A percentile compares a stretch with the other conserved stretches of the same genome.
These are phyloP conservation scores for Centroberyx gerrardi DNA, from an alignment of 2,797 vertebrate species.

Conservation along the genomic window DNA sequence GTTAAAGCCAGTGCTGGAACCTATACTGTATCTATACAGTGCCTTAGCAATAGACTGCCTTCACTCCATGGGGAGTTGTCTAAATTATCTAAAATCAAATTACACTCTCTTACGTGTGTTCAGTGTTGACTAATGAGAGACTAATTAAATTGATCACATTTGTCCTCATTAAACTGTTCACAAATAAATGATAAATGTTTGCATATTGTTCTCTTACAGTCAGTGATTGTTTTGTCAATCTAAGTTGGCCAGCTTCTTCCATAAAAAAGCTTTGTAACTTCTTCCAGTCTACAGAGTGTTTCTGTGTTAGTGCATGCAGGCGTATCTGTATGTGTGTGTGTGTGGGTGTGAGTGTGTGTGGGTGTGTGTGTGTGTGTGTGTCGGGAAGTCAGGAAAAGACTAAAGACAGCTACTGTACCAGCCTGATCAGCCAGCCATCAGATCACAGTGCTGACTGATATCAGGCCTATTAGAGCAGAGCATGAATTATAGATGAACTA, in stretches of 20 bases:
- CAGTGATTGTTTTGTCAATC: slow-evolving; percentile 48
- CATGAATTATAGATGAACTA: slow-evolving; percentile 83
- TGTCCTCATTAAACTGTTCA: neutral
- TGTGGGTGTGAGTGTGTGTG: neutral
- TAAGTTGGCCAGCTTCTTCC: slow-evolving; percentile 27
- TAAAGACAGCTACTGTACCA: slow-evolving; percentile 60
- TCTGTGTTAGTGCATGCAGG: neutral
- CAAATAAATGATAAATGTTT: slow-evolving; percentile 12
- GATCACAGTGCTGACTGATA: slow-evolving; percentile 79
- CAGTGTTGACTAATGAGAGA: slow-evolving; percentile 27
- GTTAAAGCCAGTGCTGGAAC: slow-evolving; percentile 17
- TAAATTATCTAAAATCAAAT: neutral
- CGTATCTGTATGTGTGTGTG: slow-evolving; percentile 13
- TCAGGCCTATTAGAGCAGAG: slow-evolving; percentile 79
- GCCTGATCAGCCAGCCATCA: slow-evolving; percentile 75
- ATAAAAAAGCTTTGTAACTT: slow-evolving; percentile 30
- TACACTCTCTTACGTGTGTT: neutral
- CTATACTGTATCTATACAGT: neutral
- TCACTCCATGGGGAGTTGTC: neutral
- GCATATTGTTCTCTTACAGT: slow-evolving; percentile 29
- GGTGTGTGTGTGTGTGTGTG: slow-evolving; percentile 22
- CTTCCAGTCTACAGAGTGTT: slow-evolving; percentile 13
- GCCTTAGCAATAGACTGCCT: neutral
- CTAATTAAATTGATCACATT: slow-evolving; percentile 31
- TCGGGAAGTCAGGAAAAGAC: slow-evolving; percentile 18